Base-by-base conservation (phyloP, 1,140 invertebrate species). In the Drosophila kanapiae region DNA sequence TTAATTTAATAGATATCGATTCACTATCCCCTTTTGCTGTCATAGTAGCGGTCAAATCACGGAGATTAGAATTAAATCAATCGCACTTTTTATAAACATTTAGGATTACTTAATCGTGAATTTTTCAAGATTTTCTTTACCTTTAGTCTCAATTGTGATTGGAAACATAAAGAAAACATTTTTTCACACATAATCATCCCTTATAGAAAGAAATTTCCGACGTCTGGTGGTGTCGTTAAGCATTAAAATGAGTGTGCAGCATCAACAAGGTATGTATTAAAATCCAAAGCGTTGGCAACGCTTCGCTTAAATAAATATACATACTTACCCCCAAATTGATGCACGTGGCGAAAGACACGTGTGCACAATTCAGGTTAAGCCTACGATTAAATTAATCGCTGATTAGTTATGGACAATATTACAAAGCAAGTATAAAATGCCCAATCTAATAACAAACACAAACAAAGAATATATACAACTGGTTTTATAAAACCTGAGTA, bases 301-400 rank as follows among this genome's bases (percentile, higher is more conserved):
- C 71, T 75, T 42, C 38, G 38, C 67, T 67, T 67, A 78, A 68
- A 72, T 69, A 82, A 75, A 71, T 75, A 78, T 78, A 70, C 84
- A 78, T 78, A 70, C 84, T 83, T 90, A 91, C 80, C 88, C 83
- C 72, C 74, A 68, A 82, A 69, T 70, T 65, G 58, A 72, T 54
- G 88, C 88, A 91, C 88, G 88, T 91, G 88, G 70, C 88, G 37
- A 35, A 58, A 45, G 88, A 68, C 90, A 91, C 90, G 90, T 91
- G 90, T 75, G 64, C 74, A 71, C 82, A 81, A 91, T 91, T 91
- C 85, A 91, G 90, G 90, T 91, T 91, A 88, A 90, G 78, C 71
- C 80, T 80, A 82, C 82, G 90, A 91, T 90, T 91, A 91, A 87
- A 91, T 91, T 91, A 91, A 91, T 91, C 90, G 90, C 84, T 91